These are phyloP conservation scores for Aphrophora alni DNA, from an alignment of 2,888 invertebrate species.

Conservation along the genomic window DNA sequence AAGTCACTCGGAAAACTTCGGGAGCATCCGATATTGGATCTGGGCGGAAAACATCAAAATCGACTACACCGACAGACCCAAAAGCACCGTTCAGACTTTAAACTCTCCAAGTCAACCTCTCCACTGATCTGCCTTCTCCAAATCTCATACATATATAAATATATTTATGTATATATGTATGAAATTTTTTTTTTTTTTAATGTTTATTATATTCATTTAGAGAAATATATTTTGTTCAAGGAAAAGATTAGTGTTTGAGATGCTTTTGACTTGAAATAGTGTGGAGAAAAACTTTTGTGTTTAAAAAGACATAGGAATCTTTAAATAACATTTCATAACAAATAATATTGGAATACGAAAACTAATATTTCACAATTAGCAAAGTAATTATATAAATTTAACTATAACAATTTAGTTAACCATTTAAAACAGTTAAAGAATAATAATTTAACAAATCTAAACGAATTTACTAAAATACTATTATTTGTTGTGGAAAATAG, in stretches of 20 bases:
- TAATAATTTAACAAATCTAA: not conserved
- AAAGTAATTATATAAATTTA: not conserved
- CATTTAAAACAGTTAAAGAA: not conserved
- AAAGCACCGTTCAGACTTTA: slow-evolving; percentile 59
- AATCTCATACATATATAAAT: slow-evolving; percentile 13
- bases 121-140: not conserved
- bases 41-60: slow-evolving; percentile 57
- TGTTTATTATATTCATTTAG: not conserved
- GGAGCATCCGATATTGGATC: slow-evolving; percentile 58
- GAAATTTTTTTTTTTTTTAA: not conserved
- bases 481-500: slow-evolving; percentile 9
- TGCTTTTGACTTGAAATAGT: not conserved
- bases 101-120: slow-evolving; percentile 32
- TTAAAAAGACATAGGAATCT: not conserved
- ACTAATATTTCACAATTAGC: not conserved
- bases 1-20: slow-evolving; percentile 64
- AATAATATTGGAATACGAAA: not conserved
- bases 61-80: slow-evolving; percentile 57
- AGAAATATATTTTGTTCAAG: not conserved
- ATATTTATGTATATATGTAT: not conserved
- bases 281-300: not conserved
- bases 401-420: slow-evolving; percentile 5
- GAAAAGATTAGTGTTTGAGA: not conserved
- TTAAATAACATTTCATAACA: slow-evolving; percentile 9
- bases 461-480: not conserved